Conservation (phyloP, 2,888 invertebrate genomes). For the Ceramica pisi region DNA sequence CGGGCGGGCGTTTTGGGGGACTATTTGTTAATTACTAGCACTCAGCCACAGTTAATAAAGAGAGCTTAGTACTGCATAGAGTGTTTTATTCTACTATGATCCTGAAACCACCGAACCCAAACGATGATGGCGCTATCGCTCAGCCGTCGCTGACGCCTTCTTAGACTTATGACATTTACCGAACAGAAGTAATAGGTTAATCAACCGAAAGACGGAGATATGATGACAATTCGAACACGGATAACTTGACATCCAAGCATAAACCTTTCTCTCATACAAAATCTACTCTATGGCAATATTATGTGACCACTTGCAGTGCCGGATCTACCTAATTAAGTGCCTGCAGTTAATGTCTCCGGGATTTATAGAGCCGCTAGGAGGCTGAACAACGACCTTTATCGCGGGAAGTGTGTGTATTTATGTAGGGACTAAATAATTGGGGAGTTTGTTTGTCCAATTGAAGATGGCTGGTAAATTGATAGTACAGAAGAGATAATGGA, state of each 20-base stretch:
- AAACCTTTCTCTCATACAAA: conserved; percentile 14
- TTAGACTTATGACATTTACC: too few relatives aligned
- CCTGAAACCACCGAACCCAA: too few relatives aligned
- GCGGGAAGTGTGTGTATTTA: conserved; percentile 46
- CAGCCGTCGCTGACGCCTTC: too few relatives aligned
- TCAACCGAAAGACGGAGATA: too few relatives aligned
- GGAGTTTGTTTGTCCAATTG: conserved; percentile 41
- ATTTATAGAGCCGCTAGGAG: conserved; percentile 75
- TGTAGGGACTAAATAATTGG: conserved; percentile 51
- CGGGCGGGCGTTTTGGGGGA: too few relatives aligned
- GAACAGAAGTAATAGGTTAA: too few relatives aligned
- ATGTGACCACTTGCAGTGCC: conserved; percentile 74
- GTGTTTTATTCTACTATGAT: too few relatives aligned
- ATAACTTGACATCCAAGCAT: background rate
- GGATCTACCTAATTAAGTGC: conserved; percentile 86
- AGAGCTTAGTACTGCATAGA: too few relatives aligned
- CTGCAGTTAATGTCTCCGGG: conserved; percentile 82
- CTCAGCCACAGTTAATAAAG: too few relatives aligned
- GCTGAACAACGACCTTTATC: conserved; percentile 63
- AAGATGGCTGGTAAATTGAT: conserved; percentile 27
- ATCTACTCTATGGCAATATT: conserved; percentile 73
- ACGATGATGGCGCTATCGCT: too few relatives aligned
- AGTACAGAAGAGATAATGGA: background rate
- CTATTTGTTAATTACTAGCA: too few relatives aligned
- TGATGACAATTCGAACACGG: too few relatives aligned